phyloP scores from a whole-genome alignment of 2,797 vertebrate genomes.

The Anguilla megastoma region DNA sequence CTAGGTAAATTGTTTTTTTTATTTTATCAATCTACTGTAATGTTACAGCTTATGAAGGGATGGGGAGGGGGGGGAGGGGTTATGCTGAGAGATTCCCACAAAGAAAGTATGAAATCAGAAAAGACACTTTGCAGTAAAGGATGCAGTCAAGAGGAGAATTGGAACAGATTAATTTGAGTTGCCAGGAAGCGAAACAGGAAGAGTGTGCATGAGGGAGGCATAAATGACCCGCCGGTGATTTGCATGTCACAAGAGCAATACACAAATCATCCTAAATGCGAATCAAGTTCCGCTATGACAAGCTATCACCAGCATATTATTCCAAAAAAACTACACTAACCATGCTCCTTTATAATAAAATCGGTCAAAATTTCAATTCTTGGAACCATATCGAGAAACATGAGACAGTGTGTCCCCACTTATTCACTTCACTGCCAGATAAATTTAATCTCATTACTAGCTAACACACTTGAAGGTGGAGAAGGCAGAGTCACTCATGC shows the following conservation, averaged over 20 bases:
- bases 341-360: neutral
- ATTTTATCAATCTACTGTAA: neutral
- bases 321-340: neutral
- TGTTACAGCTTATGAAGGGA: neutral
- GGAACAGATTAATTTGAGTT: neutral
- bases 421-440: neutral
- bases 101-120: neutral
- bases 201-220: neutral
- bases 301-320: neutral
- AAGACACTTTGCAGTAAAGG: neutral
- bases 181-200: neutral
- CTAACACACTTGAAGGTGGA: neutral
- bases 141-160: neutral
- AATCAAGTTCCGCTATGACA: neutral
- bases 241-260: constrained; percentile 13
- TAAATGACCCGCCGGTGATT: neutral
- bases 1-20: neutral
- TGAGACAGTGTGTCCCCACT: neutral
- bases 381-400: neutral
- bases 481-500: neutral
- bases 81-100: neutral
- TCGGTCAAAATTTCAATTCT: neutral
- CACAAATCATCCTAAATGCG: constrained; percentile 14
- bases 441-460: neutral
- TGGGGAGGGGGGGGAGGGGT: neutral